Evolutionary conservation across 2,888 invertebrate genomes (phyloP).

Genomic region (Pristionchus entomophagus): DNA sequence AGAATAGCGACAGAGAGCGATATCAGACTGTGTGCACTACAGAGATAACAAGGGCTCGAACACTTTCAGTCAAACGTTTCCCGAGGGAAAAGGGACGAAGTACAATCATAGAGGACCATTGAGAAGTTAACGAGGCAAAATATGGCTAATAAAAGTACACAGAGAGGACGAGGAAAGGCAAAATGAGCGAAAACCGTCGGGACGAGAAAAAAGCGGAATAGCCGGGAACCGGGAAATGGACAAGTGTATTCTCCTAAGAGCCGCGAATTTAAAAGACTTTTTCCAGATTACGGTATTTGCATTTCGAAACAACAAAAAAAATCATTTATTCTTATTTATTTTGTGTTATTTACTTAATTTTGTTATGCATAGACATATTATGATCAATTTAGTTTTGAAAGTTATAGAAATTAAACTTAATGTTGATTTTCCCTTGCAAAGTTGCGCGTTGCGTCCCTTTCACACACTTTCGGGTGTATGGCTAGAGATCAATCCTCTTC

Average conservation of each 20-base stretch:
- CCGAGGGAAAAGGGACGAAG: neutral
- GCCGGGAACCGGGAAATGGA: no score
- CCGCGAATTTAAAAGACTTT: neutral
- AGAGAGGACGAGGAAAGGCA: neutral
- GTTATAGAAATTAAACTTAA: no score
- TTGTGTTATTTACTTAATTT: neutral
- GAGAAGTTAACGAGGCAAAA: no score
- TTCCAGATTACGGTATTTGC: no score
- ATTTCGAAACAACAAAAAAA: no score
- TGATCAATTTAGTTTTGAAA: no score
- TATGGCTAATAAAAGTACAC: neutral
- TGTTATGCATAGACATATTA: no score
- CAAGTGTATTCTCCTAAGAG: neutral
- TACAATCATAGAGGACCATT: no score
- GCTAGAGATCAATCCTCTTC: neutral
- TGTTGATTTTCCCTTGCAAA: no score
- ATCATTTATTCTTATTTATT: neutral
- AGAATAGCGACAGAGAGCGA: neutral
- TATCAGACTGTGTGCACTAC: slow-evolving; percentile 28
- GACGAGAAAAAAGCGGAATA: neutral
- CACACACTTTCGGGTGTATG: neutral
- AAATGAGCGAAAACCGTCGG: neutral
- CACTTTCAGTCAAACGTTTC: neutral
- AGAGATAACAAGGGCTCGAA: slow-evolving; percentile 10
- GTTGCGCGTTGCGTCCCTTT: neutral